These are phyloP conservation scores for Forbesichthys papilliferus DNA, from an alignment of 2,113 vertebrate species.

Conservation along the genomic window DNA sequence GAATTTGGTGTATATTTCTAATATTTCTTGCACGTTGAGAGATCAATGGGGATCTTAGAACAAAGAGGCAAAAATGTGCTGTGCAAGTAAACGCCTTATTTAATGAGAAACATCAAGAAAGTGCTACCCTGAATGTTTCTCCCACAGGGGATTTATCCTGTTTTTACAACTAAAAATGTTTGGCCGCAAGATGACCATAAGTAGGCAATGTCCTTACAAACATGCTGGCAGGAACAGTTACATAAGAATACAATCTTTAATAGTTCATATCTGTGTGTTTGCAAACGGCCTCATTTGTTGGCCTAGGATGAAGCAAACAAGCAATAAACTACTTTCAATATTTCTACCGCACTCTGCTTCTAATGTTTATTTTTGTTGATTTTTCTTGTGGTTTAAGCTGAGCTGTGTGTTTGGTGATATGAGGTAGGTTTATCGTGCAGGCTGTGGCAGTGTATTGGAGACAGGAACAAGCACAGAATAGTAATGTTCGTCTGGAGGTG, in stretches of 20 bases:
- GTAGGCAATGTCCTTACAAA: not conserved
- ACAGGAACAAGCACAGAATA: slow-evolving; percentile 42
- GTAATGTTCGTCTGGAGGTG: slow-evolving; percentile 26
- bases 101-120: not conserved
- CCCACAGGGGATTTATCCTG: not conserved
- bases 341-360: slow-evolving; percentile 12
- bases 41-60: not conserved
- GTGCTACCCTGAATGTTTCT: not conserved
- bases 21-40: not conserved
- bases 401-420: slow-evolving; percentile 21
- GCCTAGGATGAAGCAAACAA: slow-evolving; percentile 1
- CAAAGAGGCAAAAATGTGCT: no score
- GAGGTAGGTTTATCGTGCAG: slow-evolving; percentile 24
- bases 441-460: slow-evolving; percentile 28
- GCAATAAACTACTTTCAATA: slow-evolving; percentile 21
- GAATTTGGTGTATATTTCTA: not conserved
- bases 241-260: not conserved
- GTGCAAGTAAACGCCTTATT: no score
- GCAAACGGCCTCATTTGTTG: not conserved
- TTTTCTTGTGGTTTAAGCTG: slow-evolving; percentile 36
- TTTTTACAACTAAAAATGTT: not conserved
- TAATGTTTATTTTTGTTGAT: slow-evolving; percentile 19
- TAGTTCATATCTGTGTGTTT: not conserved
- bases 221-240: not conserved
- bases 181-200: no score